These are phyloP conservation scores for Pseudopipra pipra DNA, from an alignment of 2,113 vertebrate species.

Conservation along the genomic window DNA sequence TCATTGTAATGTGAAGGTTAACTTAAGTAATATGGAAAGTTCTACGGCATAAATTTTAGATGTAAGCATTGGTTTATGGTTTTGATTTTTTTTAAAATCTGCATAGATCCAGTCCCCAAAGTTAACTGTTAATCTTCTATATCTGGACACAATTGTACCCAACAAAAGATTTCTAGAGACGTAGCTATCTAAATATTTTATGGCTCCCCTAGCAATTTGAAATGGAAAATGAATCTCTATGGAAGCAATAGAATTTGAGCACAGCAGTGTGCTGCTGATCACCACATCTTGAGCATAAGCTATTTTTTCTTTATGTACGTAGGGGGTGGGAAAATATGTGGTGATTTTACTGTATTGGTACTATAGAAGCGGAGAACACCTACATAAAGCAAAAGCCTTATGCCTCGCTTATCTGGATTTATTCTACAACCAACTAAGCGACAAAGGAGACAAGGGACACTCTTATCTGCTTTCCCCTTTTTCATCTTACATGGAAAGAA, in stretches of 20 bases:
- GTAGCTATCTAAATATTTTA: constrained; percentile 8
- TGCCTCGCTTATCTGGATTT: background rate
- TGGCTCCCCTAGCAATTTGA: background rate
- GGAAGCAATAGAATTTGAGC: constrained; percentile 19
- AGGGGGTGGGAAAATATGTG: constrained; percentile 51
- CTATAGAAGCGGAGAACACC: constrained; percentile 38
- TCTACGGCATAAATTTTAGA: background rate
- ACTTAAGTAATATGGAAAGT: background rate
- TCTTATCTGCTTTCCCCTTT: background rate
- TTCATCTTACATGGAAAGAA: background rate
- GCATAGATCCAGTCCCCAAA: background rate
- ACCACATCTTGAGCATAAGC: constrained; percentile 15
- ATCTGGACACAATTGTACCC: background rate
- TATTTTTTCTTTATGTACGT: constrained; percentile 42
- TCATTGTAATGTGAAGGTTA: background rate
- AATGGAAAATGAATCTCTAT: constrained; percentile 39
- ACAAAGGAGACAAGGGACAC: background rate
- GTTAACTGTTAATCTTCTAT: background rate
- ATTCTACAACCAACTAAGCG: background rate
- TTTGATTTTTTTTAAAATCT: background rate
- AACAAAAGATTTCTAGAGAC: background rate
- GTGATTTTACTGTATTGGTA: constrained; percentile 44
- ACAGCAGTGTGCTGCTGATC: background rate
- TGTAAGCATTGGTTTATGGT: background rate
- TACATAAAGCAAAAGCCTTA: constrained; percentile 21